Evolutionary conservation across 2,797 vertebrate genomes (phyloP), one percentile per base, ranked within the genome.

Genomic region (Pogonophryne albipinna): DNA sequence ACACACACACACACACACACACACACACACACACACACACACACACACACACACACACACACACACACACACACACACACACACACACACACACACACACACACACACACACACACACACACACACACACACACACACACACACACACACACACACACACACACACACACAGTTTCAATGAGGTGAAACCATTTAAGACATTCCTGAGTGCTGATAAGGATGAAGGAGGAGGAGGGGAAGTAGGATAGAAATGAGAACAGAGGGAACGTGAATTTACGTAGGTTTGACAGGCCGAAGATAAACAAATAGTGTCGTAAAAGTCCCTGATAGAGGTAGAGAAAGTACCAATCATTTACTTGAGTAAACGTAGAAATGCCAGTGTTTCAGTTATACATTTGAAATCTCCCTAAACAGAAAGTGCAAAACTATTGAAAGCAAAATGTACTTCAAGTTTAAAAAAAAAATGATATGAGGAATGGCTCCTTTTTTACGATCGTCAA

Each of bases 181-280:
- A 71, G 74, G 66, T 60, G 80, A 80, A 85, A 85, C n/a, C 77
- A 79, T 86, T 61, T 3, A 27, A 67, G 55, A 77, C 60, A 88
- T 88, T 87, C 84, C 79, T 76, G 17, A 62, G 79, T 73, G 42
- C 61, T 81, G 84, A 85, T 86, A 80, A 76, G 11, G 1, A 0
- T 20, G 31, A 53, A 76, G 52, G 66, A 83, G 69, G 74, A 74
- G 62, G 49, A 19, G 6, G 4, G 34, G 27, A 27, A 12, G 4
- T 7, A 63, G 11, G 27, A 53, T 6, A n/a, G 4, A 31, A 20
- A 55, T 11, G 13, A 42, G n/a, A 19, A 13, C 10, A 0, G 14
- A 19, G 6, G 45, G 45, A 62, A 50, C 34, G 6, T 34, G 4
- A 34, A n/a, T 63, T 42, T n/a, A 31, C 8, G 27, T 23, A 10